Evolutionary conservation across 2,888 invertebrate species (phyloP), one percentile per base, ranked within the genome.

Genomic region (Drosophila buzzatii): DNA sequence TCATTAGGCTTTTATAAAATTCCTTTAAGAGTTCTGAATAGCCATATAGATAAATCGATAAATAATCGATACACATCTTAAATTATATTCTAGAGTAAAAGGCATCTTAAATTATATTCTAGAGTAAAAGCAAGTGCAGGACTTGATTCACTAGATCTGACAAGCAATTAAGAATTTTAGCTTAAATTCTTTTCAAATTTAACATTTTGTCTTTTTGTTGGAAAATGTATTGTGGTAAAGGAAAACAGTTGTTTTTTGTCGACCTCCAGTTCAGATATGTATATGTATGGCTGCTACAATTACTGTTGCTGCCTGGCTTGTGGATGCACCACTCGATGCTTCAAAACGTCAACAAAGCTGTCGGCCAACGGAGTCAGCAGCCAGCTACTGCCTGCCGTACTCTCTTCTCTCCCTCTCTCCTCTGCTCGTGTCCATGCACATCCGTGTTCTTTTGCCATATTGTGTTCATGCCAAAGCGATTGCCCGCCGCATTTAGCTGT

Each of bases 251-350:
- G 55, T 41, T 20, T 9, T 10, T n/a, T 57, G 7, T 10, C 33
- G 3, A 49, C 2, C 31, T 18, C 6, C 12, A 18, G 49, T 49
- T 3, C 49, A 31, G 49, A 20, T 23, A n/a, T n/a, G 3, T 23
- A 10, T 47, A 23, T 23, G 12, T 49, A 20, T 69, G 56, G 39
- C 27, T 42, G 52, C 45, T 47, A 52, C 65, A 73, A 58, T 70
- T 78, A 74, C 47, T 61, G 67, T 51, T 62, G 65, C 44, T 72
- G 72, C 51, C 42, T 45, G 35, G 55, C 27, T 45, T 42, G 65
- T 59, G 70, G 70, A 35, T 64, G 72, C 73, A 70, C 53, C 80
- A 73, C 70, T 75, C 69, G 76, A 81, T 72, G 65, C 70, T 73
- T 68, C 51, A 61, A 39, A 69, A 58, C 71, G 56, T 73, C 69